phyloP scores from a whole-genome alignment of 2,113 vertebrate genomes.

The Steatornis caripensis region DNA sequence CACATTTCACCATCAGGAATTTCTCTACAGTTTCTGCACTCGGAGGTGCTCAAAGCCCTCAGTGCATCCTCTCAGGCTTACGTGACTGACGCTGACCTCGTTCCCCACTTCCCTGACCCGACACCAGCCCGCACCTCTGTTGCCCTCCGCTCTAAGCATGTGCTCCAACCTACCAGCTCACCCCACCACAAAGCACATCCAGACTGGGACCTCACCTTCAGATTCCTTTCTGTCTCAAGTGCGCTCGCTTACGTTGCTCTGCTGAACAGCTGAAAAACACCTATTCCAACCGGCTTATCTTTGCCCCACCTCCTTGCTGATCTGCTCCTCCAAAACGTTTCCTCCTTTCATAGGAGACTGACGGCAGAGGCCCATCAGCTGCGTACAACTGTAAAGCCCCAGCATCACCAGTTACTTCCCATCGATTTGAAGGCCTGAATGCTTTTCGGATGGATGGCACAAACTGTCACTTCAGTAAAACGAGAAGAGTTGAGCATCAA shows the following conservation, averaged over 20 bases:
- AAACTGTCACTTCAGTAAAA: background rate
- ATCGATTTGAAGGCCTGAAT: background rate
- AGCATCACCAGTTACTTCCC: background rate
- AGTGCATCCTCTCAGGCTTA: background rate
- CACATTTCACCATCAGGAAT: background rate
- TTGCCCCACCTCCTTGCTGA: background rate
- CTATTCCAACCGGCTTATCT: background rate
- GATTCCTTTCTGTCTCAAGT: background rate
- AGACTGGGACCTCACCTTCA: background rate
- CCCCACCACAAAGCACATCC: background rate
- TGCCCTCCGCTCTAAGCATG: background rate
- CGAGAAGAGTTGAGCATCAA: background rate
- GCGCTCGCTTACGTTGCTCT: background rate
- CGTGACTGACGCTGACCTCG: background rate
- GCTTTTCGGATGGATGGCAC: background rate
- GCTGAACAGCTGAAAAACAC: background rate
- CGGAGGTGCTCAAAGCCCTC: background rate
- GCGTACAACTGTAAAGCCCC: background rate
- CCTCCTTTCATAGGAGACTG: background rate
- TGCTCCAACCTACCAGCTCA: background rate
- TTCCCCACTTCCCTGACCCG: background rate
- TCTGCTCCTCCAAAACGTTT: background rate
- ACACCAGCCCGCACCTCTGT: background rate
- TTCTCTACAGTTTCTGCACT: background rate
- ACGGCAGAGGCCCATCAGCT: background rate